These are phyloP conservation scores for Aleiodes alternator DNA, from an alignment of 2,888 invertebrate genomes.

Conservation along the genomic window DNA sequence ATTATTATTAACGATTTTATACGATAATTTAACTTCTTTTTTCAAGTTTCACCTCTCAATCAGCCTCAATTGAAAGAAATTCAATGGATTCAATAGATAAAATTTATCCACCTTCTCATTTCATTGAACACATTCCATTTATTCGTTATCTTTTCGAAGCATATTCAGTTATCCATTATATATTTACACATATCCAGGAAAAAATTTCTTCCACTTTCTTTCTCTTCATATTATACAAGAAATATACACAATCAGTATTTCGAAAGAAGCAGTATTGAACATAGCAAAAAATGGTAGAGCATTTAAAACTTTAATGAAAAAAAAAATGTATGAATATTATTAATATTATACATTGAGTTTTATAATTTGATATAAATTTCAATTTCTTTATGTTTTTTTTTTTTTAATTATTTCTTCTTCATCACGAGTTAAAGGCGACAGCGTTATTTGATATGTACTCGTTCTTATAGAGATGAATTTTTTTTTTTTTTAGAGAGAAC, in stretches of 20 bases:
- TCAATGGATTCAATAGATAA: no score
- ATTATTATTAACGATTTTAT: no score
- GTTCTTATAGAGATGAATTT: constrained; percentile 5
- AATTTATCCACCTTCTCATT: no score
- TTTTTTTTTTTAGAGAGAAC: constrained; percentile 1
- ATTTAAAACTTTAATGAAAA: not conserved
- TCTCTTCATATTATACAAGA: constrained; percentile 7
- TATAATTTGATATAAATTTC: not conserved
- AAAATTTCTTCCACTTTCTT: not conserved
- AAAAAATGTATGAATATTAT: not conserved
- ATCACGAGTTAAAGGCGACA: constrained; percentile 30
- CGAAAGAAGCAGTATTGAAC: no score
- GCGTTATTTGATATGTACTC: constrained; percentile 29
- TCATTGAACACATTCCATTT: not conserved
- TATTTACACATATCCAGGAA: no score
- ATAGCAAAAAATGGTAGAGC: constrained; percentile 7
- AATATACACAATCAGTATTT: not conserved
- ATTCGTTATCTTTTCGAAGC: not conserved
- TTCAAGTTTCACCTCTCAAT: no score
- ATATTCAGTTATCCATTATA: no score
- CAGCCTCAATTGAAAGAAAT: no score
- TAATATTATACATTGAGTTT: not conserved
- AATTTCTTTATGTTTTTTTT: not conserved
- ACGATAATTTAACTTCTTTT: no score
- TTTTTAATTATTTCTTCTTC: not conserved